Evolutionary conservation across 2,888 invertebrate species (phyloP), one percentile per base, ranked within the genome.

Genomic region (Nebria salina): DNA sequence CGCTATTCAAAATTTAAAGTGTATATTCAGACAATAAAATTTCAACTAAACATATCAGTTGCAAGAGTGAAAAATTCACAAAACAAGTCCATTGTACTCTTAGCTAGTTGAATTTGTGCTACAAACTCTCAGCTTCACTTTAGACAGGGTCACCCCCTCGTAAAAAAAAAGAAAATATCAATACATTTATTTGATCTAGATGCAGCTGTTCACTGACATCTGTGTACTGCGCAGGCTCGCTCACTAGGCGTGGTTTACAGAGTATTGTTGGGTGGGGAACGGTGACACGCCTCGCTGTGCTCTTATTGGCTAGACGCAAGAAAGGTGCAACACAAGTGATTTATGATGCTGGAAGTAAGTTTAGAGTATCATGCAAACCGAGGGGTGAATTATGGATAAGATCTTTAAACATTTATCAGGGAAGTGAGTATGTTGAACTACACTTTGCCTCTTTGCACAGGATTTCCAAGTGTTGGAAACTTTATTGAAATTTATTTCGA

Each of bases 311-410:
- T 65, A 8, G 66, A n/a, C 25, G 66, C 7, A 72, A 11, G 43
- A 81, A 76, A 81, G 81, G 81, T 81, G 54, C 41, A 81, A 81
- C 65, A 68, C 42, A 72, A 72, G 20, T 81, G 76, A 81, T 76
- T 81, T 81, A 81, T 76, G 43, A 75, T n/a, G 26, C 73, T 72
- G 73, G 81, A 81, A 81, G 73, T 76, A 76, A 81, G 81, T 76
- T 76, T 81, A 76, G 81, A 54, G 54, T 26, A 26, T 68, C 20
- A 68, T 68, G 20, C 20, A 4, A 34, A 34, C 34, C 20, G 13
- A n/a, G 9, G 26, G 20, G 68, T 68, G 26, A 11, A 68, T 68
- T 68, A 54, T 54, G 54, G 54, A 54, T 54, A 54, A 54, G 54
- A 54, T 54, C 54, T 54, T 54, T 54, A 54, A 54, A 54, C 54